Conservation (phyloP, 2,797 vertebrate genomes). For the Micropoecilia bifurca region DNA sequence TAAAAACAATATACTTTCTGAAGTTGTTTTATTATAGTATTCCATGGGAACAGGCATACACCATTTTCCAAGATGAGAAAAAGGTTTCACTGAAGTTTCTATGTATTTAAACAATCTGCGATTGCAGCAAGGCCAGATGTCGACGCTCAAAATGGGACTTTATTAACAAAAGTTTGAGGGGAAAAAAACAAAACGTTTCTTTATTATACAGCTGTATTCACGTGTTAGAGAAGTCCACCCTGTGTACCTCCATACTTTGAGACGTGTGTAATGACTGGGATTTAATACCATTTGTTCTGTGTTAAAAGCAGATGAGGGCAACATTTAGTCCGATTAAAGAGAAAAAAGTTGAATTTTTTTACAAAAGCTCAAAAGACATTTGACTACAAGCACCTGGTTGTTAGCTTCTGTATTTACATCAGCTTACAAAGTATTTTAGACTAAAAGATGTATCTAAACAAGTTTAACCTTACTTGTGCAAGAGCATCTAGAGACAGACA, state of each 20-base stretch:
- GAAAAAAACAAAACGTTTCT: constrained; percentile 22
- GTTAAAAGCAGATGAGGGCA: not conserved
- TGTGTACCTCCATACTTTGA: constrained; percentile 26
- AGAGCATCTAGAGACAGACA: not conserved
- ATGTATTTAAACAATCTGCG: constrained; percentile 63
- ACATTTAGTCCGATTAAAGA: not conserved
- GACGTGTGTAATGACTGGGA: not conserved
- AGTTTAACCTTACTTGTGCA: not conserved
- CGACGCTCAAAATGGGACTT: constrained; percentile 20
- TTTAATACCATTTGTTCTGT: not conserved
- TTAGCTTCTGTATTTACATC: constrained; percentile 30
- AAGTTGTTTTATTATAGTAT: constrained; percentile 78
- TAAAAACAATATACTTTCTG: constrained; percentile 35
- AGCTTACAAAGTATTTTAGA: not conserved
- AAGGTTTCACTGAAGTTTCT: constrained; percentile 75
- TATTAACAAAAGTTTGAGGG: constrained; percentile 43
- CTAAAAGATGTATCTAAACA: not conserved
- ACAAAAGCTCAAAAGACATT: constrained; percentile 6
- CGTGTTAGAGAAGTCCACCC: constrained; percentile 54
- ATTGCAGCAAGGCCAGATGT: constrained; percentile 60
- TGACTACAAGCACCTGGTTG: constrained; percentile 3
- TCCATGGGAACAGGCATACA: constrained; percentile 87
- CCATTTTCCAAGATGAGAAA: constrained; percentile 83
- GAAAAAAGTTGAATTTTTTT: not conserved
- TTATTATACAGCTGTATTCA: constrained; percentile 45